Evolutionary conservation across 2,113 vertebrate species (phyloP).

Genomic region (Chionodraco myersi): DNA sequence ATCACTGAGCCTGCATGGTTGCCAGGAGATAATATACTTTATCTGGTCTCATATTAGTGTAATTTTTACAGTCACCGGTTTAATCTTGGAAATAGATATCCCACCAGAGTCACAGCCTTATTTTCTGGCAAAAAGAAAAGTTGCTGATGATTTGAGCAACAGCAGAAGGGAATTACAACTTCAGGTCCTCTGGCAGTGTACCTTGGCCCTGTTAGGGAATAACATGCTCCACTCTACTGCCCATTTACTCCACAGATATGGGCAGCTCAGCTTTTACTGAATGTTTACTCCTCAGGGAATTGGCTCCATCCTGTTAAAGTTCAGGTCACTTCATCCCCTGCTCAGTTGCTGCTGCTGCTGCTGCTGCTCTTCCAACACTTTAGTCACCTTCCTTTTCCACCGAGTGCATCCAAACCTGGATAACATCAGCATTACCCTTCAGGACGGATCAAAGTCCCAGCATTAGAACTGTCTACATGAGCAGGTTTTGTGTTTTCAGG

Average conservation of each 20-base stretch:
- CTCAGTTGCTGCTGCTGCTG: conserved; percentile 51
- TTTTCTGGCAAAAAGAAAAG: conserved; percentile 23
- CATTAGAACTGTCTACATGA: conserved; percentile 32
- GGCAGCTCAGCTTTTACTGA: conserved; percentile 78
- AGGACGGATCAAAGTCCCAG: conserved; percentile 40
- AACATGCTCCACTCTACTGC: conserved; percentile 77
- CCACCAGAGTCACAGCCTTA: conserved; percentile 10
- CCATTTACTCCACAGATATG: conserved; percentile 80
- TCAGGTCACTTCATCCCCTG: conserved; percentile 77
- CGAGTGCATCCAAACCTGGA: conserved; percentile 48
- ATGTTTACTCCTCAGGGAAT: conserved; percentile 83
- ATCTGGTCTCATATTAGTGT: conserved; percentile 11
- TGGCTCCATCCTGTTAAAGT: conserved; percentile 82
- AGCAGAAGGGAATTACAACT: conserved; percentile 71
- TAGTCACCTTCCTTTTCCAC: conserved; percentile 62
- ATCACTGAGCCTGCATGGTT: conserved; percentile 1
- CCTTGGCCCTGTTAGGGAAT: conserved; percentile 73
- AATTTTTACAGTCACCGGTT: conserved; percentile 4
- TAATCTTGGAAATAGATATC: conserved; percentile 44
- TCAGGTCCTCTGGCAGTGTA: conserved; percentile 71
- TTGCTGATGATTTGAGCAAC: conserved; percentile 63
- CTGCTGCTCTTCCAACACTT: conserved; percentile 62
- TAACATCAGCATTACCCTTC: conserved; percentile 60
- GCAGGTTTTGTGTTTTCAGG: conserved; percentile 36
- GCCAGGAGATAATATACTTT: conserved; percentile 6